These are phyloP conservation scores for Atlantisia rogersi DNA, from an alignment of 2,113 vertebrate genomes.

Conservation along the genomic window DNA sequence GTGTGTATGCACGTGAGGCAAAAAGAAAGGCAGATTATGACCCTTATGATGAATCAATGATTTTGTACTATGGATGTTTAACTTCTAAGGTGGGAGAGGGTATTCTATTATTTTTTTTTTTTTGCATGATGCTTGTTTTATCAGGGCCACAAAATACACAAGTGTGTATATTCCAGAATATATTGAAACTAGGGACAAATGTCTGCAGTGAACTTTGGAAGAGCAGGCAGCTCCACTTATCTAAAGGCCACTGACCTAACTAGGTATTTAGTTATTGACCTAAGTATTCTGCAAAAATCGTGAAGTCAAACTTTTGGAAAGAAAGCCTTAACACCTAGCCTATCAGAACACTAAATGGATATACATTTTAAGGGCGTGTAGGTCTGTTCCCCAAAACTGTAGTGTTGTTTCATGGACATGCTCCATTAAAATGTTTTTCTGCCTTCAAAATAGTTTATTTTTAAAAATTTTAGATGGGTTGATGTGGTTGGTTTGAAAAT, in stretches of 20 bases:
- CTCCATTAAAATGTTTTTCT: neutral
- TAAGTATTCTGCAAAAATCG: neutral
- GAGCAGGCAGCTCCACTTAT: neutral
- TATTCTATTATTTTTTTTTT: neutral
- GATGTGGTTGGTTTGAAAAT: neutral
- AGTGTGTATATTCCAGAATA: neutral
- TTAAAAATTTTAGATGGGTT: neutral
- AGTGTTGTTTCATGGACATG: neutral
- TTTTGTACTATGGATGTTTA: neutral
- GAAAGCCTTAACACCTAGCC: neutral
- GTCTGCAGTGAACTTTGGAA: neutral
- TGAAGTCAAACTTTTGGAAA: neutral
- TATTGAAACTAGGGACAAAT: neutral
- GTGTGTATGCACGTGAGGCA: neutral
- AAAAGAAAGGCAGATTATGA: neutral
- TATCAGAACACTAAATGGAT: fast-evolving
- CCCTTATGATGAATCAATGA: neutral
- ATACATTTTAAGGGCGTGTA: neutral
- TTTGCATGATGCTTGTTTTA: neutral
- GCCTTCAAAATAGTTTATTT: neutral
- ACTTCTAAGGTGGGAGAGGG: neutral
- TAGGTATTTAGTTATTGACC: neutral
- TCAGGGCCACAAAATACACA: neutral
- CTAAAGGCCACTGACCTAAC: neutral
- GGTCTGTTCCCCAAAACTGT: neutral